Conservation (phyloP, 1,140 invertebrate genomes). For the Papilio helenus region DNA sequence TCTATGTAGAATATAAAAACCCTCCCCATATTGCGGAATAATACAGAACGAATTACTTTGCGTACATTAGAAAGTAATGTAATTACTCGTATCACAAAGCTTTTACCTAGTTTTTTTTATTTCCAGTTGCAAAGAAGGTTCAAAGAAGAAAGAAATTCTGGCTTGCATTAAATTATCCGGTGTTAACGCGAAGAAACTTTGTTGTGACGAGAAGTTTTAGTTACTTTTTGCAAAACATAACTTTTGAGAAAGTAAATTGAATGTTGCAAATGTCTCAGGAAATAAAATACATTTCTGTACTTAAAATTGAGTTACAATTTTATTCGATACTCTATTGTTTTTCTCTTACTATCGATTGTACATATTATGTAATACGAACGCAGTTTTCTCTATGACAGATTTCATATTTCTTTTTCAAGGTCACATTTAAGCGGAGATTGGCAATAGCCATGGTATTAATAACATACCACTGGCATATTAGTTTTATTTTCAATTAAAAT, state of each 20-base stretch:
- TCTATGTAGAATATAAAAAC: no score
- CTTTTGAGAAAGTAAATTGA: conserved; percentile 22
- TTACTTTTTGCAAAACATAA: conserved; percentile 10
- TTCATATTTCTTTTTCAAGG: background rate
- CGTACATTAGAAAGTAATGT: no score
- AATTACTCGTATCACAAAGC: no score
- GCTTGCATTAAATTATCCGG: conserved; percentile 75
- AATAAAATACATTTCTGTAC: conserved; percentile 1
- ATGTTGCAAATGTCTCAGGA: background rate
- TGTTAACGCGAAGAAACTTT: conserved; percentile 67
- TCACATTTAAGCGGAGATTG: no score
- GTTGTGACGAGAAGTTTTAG: conserved; percentile 68
- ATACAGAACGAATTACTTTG: no score
- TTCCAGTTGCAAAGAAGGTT: conserved; percentile 74
- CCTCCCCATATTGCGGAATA: no score
- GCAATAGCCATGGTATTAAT: no score
- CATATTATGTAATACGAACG: no score
- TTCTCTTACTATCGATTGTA: no score
- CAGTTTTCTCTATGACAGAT: background rate
- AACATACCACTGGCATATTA: no score
- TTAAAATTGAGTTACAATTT: conserved; percentile 11
- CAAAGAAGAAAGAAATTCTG: conserved; percentile 70
- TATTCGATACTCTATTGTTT: background rate
- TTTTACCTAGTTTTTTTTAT: conserved; percentile 9
- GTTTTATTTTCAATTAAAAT: no score